Conservation (phyloP, 2,113 vertebrate species). For the Potamarius usumacintae region DNA sequence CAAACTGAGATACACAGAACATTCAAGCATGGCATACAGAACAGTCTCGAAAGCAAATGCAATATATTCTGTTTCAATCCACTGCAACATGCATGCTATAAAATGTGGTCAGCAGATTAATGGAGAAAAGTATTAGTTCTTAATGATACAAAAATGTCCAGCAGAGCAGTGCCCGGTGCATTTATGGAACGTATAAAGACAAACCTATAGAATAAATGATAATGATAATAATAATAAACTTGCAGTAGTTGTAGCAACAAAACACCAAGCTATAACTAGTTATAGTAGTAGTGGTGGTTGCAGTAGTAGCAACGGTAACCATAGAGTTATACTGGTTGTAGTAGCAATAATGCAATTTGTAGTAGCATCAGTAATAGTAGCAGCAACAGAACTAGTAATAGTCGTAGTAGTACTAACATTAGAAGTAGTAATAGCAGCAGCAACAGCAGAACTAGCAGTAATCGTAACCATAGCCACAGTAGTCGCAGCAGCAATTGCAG, state of each 20-base stretch:
- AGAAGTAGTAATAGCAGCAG: not conserved
- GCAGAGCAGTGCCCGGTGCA: not conserved
- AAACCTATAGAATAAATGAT: not conserved
- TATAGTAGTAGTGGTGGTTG: not conserved
- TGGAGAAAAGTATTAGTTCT: not conserved
- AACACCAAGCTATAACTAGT: too few species aligned
- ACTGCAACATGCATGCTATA: not conserved
- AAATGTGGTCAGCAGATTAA: not conserved
- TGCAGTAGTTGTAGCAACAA: not conserved
- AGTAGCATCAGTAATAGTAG: not conserved
- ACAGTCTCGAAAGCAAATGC: not conserved
- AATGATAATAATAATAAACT: not conserved
- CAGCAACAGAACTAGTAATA: not conserved
- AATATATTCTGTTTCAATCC: not conserved
- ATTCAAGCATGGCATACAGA: slow-evolving; percentile 7
- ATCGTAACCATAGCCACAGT: not conserved
- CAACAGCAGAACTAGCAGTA: not conserved
- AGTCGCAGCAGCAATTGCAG: not conserved
- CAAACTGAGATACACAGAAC: not conserved
- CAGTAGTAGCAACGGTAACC: not conserved
- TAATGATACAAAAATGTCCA: not conserved
- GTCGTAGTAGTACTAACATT: not conserved
- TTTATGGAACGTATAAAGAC: not conserved
- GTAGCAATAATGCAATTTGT: too few species aligned
- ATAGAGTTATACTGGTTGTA: too few species aligned